Conservation (phyloP, 2,113 vertebrate species). For the Ia io region DNA sequence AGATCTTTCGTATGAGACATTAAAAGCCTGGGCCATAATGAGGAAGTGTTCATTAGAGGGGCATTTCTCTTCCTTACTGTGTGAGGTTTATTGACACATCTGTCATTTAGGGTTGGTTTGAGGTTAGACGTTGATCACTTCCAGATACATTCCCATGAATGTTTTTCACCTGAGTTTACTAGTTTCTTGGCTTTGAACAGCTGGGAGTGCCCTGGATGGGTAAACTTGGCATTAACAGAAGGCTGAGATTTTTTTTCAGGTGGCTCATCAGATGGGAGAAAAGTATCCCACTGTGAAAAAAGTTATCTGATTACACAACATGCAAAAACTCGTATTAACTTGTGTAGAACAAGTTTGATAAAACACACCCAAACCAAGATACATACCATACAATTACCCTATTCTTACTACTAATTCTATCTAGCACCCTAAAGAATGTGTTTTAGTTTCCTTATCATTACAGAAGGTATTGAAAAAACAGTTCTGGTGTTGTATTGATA, state of each 20-base stretch:
- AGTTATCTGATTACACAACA: slow-evolving; percentile 53
- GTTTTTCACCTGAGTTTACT: not conserved
- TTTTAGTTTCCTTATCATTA: not conserved
- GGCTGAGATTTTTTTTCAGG: slow-evolving; percentile 70
- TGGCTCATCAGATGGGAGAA: slow-evolving; percentile 56
- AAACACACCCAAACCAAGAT: not conserved
- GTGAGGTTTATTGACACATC: not conserved
- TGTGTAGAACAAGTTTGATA: not conserved
- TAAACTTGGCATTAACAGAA: slow-evolving; percentile 69
- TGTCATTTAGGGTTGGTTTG: not conserved
- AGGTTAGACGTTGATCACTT: not conserved
- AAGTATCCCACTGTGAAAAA: slow-evolving; percentile 59
- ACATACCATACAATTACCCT: not conserved
- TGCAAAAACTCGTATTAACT: slow-evolving; percentile 11
- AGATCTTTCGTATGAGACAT: not conserved
- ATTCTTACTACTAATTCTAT: not conserved
- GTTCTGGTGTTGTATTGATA: not conserved
- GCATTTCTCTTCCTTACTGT: not conserved
- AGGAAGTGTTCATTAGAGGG: not conserved
- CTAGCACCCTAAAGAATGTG: not conserved
- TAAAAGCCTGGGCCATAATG: not conserved
- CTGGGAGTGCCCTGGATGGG: slow-evolving; percentile 53
- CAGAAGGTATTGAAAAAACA: not conserved
- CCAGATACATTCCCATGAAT: not conserved
- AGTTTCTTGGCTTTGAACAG: slow-evolving; percentile 53